Evolutionary conservation across 1,140 invertebrate species (phyloP), one percentile per base, ranked within the genome.

Genomic region (Adoxophyes honmai): DNA sequence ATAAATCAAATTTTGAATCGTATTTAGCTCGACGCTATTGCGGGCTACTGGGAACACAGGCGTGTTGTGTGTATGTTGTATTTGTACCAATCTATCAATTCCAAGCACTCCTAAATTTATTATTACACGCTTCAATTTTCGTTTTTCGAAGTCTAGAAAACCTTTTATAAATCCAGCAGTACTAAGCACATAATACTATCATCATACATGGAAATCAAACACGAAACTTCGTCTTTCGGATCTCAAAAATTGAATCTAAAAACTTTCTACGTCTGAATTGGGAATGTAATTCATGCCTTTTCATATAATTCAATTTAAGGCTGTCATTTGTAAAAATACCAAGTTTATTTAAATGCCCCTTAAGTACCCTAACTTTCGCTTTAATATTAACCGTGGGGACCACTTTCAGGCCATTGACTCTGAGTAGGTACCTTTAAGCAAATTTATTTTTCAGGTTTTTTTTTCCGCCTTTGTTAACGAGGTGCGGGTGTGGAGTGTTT

Each of bases 401-500:
- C 42, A 11, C n/a, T 48, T 48, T 21, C 11, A 48, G 42, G 21
- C 16, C 42, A 18, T 48, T 48, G 42, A 48, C 42, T 48, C 18
- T 9, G 10, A 48, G 42, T n/a, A n/a, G n/a, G n/a, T 18, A 11
- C 11, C 13, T 21, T 34, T 52, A 52, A 52, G 34, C 14, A 52
- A 52, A 52, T 52, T 35, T 52, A 52, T 28, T 52, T 9, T 18
- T 34, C 33, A 52, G 11, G 14, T 34, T 52, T 52, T 35, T 52
- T 52, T n/a, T 52, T 34, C 34, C 15, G 33, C 34, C 33, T 52
- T 16, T 52, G 42, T 48, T 44, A 48, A 48, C 42, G 21, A 48
- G 16, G 42, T 33, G 42, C 21, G 42, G 42, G 42, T 18, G 42
- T 18, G 42, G n/a, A 16, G 42, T 48, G 42, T 48, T 48, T 48